A percentile compares a stretch with the other conserved stretches of the same genome.
Evolutionary conservation across 2,888 invertebrate species (phyloP).

Genomic region (Trachelus stipa): DNA sequence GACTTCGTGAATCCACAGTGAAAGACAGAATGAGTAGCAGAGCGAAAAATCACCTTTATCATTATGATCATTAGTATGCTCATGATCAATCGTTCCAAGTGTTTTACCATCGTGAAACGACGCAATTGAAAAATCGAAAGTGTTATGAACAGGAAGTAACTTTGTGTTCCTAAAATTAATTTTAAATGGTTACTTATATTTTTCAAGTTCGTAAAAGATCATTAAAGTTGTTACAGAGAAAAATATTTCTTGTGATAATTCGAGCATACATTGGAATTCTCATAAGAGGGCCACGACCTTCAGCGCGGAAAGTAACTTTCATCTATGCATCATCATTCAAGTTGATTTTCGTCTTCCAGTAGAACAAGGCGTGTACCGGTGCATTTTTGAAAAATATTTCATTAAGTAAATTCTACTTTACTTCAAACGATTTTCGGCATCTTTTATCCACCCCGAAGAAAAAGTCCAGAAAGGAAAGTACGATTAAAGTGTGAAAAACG

Average conservation of each 20-base stretch:
- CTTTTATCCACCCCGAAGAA: background rate
- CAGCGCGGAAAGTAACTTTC: conserved; percentile 48
- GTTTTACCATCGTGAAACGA: background rate
- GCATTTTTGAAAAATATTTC: conserved; percentile 12
- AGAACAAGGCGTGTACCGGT: background rate
- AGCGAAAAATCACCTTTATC: background rate
- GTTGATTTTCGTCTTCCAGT: conserved; percentile 31
- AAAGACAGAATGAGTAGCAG: background rate
- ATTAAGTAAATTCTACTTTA: background rate
- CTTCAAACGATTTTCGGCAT: background rate
- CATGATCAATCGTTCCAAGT: background rate
- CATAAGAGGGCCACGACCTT: conserved; percentile 9
- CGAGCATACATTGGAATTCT: background rate
- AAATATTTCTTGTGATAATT: background rate
- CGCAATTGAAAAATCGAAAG: background rate
- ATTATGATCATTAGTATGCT: background rate
- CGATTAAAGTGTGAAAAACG: background rate
- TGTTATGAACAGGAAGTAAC: background rate
- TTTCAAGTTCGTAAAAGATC: conserved; percentile 10
- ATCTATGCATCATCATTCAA: conserved; percentile 30
- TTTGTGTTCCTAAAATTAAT: background rate
- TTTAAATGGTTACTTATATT: background rate
- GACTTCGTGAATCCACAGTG: background rate
- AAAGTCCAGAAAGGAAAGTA: background rate
- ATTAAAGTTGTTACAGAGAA: background rate